Evolutionary conservation across 2,888 invertebrate genomes (phyloP).

Genomic region (Troides helena): DNA sequence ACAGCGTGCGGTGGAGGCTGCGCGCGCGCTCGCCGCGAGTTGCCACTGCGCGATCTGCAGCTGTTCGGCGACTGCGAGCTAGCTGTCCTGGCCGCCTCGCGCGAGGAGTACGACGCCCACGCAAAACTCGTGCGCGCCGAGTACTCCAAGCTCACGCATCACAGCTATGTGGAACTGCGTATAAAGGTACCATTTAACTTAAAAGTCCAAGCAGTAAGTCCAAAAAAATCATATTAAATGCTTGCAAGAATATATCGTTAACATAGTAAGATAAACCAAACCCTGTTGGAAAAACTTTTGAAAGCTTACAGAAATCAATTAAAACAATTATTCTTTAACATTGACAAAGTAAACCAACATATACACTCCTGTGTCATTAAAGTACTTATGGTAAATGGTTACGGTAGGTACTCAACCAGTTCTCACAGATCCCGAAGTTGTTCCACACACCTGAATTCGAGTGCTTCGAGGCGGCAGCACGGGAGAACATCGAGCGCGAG

Average conservation of each 20-base stretch:
- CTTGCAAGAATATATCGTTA: too few relatives aligned
- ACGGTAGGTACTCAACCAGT: constrained; percentile 62
- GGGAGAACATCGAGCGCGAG: constrained; percentile 68
- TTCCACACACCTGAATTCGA: constrained; percentile 67
- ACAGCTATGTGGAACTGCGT: constrained; percentile 60
- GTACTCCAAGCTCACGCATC: constrained; percentile 54
- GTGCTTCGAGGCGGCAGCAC: constrained; percentile 58
- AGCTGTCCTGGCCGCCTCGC: constrained; percentile 61
- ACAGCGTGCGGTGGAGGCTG: constrained; percentile 40
- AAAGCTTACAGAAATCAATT: too few relatives aligned
- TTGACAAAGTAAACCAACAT: too few relatives aligned
- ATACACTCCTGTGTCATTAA: neutral
- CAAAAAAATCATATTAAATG: too few relatives aligned
- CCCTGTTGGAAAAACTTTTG: too few relatives aligned
- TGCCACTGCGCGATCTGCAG: constrained; percentile 54
- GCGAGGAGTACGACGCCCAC: constrained; percentile 64
- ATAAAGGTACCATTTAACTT: constrained; percentile 50
- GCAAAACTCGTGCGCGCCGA: constrained; percentile 66
- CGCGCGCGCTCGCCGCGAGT: constrained; percentile 37
- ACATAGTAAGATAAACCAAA: too few relatives aligned
- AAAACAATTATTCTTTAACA: too few relatives aligned
- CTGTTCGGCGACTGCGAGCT: constrained; percentile 72
- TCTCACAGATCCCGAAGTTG: constrained; percentile 62
- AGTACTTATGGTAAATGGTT: neutral
- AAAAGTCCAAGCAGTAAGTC: neutral